phyloP scores from a whole-genome alignment of 2,113 vertebrate species.

The Penelope pileata region DNA sequence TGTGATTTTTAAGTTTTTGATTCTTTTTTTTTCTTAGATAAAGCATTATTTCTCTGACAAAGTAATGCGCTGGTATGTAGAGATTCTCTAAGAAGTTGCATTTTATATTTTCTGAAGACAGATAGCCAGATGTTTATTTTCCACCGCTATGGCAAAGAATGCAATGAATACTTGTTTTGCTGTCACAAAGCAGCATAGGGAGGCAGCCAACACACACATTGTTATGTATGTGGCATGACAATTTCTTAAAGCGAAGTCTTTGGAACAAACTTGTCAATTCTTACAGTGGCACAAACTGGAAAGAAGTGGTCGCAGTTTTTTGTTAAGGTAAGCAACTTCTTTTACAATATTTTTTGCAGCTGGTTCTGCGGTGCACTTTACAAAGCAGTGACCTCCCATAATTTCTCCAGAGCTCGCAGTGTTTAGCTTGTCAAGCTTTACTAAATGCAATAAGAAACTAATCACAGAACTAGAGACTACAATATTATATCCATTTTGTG shows the following conservation, averaged over 20 bases:
- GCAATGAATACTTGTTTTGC: background rate
- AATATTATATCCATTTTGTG: background rate
- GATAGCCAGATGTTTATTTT: background rate
- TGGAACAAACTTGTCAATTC: background rate
- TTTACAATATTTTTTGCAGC: background rate
- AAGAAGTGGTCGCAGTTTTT: background rate
- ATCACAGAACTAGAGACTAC: background rate
- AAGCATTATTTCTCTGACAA: conserved; percentile 4
- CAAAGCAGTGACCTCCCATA: background rate
- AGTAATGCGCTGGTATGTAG: background rate
- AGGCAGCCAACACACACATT: background rate
- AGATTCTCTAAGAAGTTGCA: background rate
- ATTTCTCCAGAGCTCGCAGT: background rate
- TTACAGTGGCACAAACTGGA: background rate
- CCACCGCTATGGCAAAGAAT: background rate
- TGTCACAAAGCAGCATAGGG: background rate
- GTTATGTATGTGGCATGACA: background rate
- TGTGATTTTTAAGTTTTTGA: conserved; percentile 3
- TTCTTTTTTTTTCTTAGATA: background rate
- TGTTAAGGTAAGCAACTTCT: background rate
- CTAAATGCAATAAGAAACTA: background rate
- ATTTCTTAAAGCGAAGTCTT: background rate
- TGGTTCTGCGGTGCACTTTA: background rate
- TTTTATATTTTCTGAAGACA: background rate
- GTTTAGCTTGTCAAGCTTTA: background rate